phyloP scores from a whole-genome alignment of 2,113 vertebrate genomes.

The Hippocampus comes region DNA sequence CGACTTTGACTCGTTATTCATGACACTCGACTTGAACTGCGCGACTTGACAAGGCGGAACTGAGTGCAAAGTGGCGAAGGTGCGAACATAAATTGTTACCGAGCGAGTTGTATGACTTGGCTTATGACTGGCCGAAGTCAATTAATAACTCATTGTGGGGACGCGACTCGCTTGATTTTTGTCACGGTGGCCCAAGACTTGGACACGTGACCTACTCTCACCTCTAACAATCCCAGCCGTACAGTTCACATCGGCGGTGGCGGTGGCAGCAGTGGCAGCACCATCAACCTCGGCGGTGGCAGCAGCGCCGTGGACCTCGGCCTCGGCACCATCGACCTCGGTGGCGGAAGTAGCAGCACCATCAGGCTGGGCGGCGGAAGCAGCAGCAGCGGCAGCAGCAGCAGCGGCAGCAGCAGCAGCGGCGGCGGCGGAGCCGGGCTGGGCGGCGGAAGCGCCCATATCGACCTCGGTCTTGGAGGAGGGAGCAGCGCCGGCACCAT shows the following conservation, averaged over 20 bases:
- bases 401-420: conserved; percentile 16
- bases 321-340: not conserved
- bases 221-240: conserved; percentile 7
- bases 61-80: no score
- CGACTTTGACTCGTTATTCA: not conserved
- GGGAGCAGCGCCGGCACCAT: conserved; percentile 23
- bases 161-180: no score
- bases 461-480: conserved; percentile 3
- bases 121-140: no score
- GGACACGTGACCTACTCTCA: not conserved
- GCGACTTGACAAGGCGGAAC: no score
- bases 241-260: not conserved
- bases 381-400: conserved; percentile 9
- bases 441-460: not conserved
- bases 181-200: not conserved
- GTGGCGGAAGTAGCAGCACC: conserved; percentile 11
- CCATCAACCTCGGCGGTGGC: conserved; percentile 12
- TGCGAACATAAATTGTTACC: no score
- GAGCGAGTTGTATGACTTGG: no score
- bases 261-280: not conserved
- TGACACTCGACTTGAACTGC: not conserved
- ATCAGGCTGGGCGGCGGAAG: conserved; percentile 15
- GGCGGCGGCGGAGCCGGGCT: conserved; percentile 1
- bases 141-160: no score
- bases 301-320: not conserved